Evolutionary conservation across 2,113 vertebrate species (phyloP), one percentile per base, ranked within the genome.

Genomic region (Trogon melanurus): DNA sequence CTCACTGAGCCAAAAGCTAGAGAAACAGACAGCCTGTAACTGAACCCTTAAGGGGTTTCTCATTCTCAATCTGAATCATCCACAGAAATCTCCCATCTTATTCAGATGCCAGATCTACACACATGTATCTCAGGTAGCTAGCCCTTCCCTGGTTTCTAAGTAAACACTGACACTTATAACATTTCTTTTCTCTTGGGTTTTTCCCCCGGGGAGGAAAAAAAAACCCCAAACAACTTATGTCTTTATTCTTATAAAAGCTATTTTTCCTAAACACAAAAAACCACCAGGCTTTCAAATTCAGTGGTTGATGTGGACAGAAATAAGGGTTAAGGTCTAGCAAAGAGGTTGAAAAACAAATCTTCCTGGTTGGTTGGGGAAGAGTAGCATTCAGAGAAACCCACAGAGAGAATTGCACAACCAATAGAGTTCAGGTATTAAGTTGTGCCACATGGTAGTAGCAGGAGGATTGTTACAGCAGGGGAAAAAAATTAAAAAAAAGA

Each of bases 291-390:
- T 84, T 11, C 16, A 70, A 87, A 73, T 7, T 47, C 27, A 50
- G 27, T 80, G 32, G 13, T 32, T 72, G 62, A 58, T 50, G 41
- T 2, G 5, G 16, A 47, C 13, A 14, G 29, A 41, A 30, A 26
- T 38, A 75, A 72, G 9, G 7, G 27, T 16, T n/a, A 60, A 71
- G 6, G 21, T 32, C 65, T 62, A 44, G 21, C n/a, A 78, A 56
- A 71, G 19, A 51, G 10, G 6, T 11, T 69, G 26, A 50, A 76
- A 89, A 83, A 79, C 6, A 60, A 21, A 36, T 79, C 84, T 91
- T 78, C 20, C n/a, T 26, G 0, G 0, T 44, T 69, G 4, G 3
- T 1, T 48, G 29, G 13, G 21, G n/a, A 80, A 75, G 17, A 32
- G 23, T 7, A 81, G 6, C 38, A n/a, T 41, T 50, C 56, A 29